Conservation (phyloP, 1,140 invertebrate species). For the Notospermus geniculatus region DNA sequence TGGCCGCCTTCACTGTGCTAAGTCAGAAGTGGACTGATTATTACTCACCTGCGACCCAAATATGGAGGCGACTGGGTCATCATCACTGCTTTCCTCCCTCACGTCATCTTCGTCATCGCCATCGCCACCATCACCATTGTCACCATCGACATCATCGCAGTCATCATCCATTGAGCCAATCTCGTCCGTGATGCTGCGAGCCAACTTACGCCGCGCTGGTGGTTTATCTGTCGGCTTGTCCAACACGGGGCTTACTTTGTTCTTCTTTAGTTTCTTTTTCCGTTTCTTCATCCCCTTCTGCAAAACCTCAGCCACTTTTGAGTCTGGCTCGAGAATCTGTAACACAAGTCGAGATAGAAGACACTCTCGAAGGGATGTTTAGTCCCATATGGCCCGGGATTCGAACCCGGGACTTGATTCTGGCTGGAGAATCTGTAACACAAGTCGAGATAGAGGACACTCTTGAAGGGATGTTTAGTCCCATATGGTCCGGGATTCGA, state of each 20-base stretch:
- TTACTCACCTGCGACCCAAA: background rate
- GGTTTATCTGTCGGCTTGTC: background rate
- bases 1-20: no score
- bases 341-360: background rate
- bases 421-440: no score
- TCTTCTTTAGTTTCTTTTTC: background rate
- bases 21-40: no score
- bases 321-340: background rate
- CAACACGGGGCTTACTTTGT: background rate
- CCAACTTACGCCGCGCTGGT: background rate
- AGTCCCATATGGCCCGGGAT: no score
- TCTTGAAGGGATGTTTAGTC: no score
- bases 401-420: no score
- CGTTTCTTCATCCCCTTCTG: background rate
- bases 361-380: background rate
- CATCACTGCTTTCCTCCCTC: background rate
- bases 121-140: slow-evolving; percentile 10
- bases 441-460: no score
- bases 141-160: slow-evolving; percentile 4
- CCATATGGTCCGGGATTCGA: no score
- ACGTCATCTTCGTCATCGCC: slow-evolving; percentile 8
- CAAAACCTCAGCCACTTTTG: background rate
- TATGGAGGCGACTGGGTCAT: no score
- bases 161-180: background rate
- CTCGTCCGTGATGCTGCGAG: background rate